Evolutionary conservation across 2,888 invertebrate species (phyloP), one percentile per base, ranked within the genome.

Genomic region (Pyrochroa serraticornis): DNA sequence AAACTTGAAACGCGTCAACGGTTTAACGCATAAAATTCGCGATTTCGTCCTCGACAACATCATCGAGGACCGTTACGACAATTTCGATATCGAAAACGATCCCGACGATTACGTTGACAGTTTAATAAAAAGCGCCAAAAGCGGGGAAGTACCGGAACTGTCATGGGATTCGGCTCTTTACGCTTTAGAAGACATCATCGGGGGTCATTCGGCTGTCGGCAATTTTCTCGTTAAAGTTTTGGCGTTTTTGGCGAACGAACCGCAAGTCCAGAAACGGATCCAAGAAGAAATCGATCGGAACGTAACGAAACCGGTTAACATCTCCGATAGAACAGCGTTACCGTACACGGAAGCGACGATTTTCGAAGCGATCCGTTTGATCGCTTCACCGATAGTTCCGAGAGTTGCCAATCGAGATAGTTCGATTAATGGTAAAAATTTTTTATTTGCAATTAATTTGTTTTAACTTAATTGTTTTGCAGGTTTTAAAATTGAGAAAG

Each of bases 311-410:
- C 51, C 61, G 7, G 68, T 77, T n/a, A 69, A 65, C 6, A 73
- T 79, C 37, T 68, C 70, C 12, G 82, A 86, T 69, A 77, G 84
- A 53, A 74, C 74, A 32, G 65, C 70, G 0, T 80, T 87, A 82
- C 84, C 85, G 0, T 87, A 86, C 70, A 84, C 84, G 0, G 85
- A 87, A 70, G 85, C 85, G 0, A 81, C 83, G 5, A 80, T 87
- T 45, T 80, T 84, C 65, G 88, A 88, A 74, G 81, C 85, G 0
- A 81, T 87, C n/a, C 77, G 88, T 50, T 70, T 85, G 42, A 84
- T 87, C 51, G 83, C 87, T 3, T 87, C 87, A 8, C 88, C 88
- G 0, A 87, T 88, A 48, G 87, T 88, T 0, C 88, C 88, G 0
- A 85, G 88, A 69, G 86, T 87, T 0, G 84, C 88, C 9, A 86